Evolutionary conservation across 2,888 invertebrate species (phyloP).

Genomic region (Hyppa rectilinea): DNA sequence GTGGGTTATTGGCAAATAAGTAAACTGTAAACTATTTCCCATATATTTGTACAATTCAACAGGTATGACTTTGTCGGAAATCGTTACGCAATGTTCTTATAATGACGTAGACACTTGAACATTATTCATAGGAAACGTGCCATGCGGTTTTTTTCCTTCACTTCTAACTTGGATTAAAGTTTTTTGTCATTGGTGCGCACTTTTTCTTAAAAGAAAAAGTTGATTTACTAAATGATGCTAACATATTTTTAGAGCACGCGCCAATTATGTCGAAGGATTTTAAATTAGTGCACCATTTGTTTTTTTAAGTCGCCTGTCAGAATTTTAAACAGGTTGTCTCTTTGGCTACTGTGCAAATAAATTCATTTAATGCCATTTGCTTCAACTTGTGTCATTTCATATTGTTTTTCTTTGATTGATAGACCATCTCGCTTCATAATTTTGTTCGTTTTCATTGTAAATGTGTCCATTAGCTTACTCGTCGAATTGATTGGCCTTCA

Average conservation of each 20-base stretch:
- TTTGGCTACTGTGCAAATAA: conserved; percentile 42
- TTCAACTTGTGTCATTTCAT: conserved; percentile 12
- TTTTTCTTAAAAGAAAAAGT: conserved; percentile 51
- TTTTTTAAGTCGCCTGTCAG: conserved; percentile 47
- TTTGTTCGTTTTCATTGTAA: conserved; percentile 11
- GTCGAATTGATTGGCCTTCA: conserved; percentile 47
- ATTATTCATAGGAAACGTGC: conserved; percentile 55
- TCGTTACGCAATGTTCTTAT: conserved; percentile 58
- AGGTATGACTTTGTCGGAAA: conserved; percentile 50
- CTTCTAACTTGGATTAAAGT: conserved; percentile 33
- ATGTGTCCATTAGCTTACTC: conserved; percentile 16
- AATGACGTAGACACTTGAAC: conserved; percentile 61
- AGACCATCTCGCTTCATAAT: conserved; percentile 2
- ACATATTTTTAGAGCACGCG: conserved; percentile 52
- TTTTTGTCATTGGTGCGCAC: conserved; percentile 40
- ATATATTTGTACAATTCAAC: conserved; percentile 41
- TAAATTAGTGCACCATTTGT: conserved; percentile 49
- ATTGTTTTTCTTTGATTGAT: conserved; percentile 16
- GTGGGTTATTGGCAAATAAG: conserved; percentile 55
- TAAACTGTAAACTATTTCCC: conserved; percentile 49
- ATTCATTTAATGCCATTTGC: conserved; percentile 30
- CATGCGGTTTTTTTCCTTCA: conserved; percentile 51
- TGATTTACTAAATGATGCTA: conserved; percentile 48
- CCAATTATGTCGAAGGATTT: conserved; percentile 49
- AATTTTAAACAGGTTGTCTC: conserved; percentile 38